Conservation (phyloP, 1,140 invertebrate genomes). For the Lepidurus apus region DNA sequence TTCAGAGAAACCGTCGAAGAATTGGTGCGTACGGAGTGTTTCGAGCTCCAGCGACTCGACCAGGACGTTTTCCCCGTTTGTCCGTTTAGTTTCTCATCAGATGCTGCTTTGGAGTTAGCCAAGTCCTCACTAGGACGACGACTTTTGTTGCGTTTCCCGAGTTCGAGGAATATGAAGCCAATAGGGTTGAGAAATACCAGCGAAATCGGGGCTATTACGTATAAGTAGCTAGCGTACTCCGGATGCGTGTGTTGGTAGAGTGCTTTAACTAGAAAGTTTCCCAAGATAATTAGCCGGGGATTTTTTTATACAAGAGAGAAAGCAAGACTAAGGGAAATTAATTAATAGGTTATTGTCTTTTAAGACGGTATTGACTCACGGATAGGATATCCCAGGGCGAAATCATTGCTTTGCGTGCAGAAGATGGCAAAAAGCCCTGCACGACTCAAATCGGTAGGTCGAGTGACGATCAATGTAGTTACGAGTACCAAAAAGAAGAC, state of each 20-base stretch:
- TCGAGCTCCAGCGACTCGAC: neutral
- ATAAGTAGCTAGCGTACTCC: conserved; percentile 51
- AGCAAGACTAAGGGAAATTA: neutral
- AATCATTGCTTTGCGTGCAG: conserved; percentile 55
- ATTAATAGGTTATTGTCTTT: neutral
- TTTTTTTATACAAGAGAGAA: neutral
- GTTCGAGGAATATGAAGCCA: conserved; percentile 51
- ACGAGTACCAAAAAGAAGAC: conserved; percentile 49
- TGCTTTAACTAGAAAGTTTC: conserved; percentile 44
- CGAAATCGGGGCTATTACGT: conserved; percentile 53
- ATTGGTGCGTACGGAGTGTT: neutral
- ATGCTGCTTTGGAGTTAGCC: neutral
- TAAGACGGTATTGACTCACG: conserved; percentile 43
- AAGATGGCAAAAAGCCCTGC: conserved; percentile 53
- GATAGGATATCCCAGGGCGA: conserved; percentile 54
- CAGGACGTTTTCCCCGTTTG: neutral
- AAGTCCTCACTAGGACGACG: neutral
- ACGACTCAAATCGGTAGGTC: conserved; percentile 47
- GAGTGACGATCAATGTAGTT: conserved; percentile 46
- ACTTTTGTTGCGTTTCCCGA: conserved; percentile 43
- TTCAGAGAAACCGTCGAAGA: neutral
- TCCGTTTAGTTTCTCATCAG: neutral
- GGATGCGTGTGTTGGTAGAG: conserved; percentile 49
- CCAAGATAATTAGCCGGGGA: neutral
- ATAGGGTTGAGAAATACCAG: conserved; percentile 53